phyloP scores from a whole-genome alignment of 1,140 invertebrate genomes.

The Tribolium castaneum region DNA sequence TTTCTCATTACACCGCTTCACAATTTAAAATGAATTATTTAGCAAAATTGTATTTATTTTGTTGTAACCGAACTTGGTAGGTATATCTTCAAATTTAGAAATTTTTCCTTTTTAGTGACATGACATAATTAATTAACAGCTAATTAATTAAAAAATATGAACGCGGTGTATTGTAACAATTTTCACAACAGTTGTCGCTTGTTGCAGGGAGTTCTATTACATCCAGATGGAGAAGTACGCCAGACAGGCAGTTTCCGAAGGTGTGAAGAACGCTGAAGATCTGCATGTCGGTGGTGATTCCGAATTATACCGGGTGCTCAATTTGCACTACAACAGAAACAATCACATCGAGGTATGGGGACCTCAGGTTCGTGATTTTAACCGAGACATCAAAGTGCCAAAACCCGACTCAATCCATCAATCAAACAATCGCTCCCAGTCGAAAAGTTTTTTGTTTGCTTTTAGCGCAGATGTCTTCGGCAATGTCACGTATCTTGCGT shows the following conservation, averaged over 20 bases:
- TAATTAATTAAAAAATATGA: no score
- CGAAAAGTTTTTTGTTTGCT: conserved; percentile 35
- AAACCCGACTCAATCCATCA: conserved; percentile 16
- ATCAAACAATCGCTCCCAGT: conserved; percentile 6
- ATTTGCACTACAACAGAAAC: conserved; percentile 99
- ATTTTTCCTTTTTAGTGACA: no score
- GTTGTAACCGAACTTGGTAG: no score
- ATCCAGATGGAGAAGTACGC: conserved; percentile 99
- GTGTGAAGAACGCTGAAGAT: conserved; percentile 92
- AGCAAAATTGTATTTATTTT: no score
- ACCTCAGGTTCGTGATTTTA: conserved; percentile 69
- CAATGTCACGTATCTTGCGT: conserved; percentile 43
- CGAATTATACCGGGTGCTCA: conserved; percentile 97
- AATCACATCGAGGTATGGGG: conserved; percentile 98
- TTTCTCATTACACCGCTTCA: no score
- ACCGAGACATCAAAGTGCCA: conserved; percentile 56
- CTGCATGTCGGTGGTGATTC: conserved; percentile 94
- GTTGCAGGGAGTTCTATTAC: conserved; percentile 99
- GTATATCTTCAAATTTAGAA: no score
- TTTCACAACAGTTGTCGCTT: conserved; percentile 26
- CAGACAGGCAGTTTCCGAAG: conserved; percentile 96
- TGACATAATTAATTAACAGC: no score
- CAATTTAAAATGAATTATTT: no score
- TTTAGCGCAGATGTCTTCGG: conserved; percentile 49
- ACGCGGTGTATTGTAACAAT: no score